phyloP scores from a whole-genome alignment of 2,113 vertebrate species.

The Erinaceus europaeus region DNA sequence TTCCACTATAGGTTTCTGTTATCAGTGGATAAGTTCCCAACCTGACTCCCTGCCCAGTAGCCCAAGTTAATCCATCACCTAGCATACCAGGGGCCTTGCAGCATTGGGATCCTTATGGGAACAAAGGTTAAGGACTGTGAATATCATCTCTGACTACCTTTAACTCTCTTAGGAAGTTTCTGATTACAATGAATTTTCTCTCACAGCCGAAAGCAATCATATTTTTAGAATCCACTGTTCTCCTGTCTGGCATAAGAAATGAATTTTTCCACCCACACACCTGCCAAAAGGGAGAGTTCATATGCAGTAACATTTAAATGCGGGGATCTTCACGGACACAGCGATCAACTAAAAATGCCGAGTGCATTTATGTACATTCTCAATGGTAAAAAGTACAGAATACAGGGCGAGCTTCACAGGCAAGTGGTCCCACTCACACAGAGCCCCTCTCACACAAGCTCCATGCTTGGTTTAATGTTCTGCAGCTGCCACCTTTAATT shows the following conservation, averaged over 20 bases:
- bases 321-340: no score
- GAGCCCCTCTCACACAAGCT: background rate
- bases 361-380: no score
- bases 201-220: background rate
- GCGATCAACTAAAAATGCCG: no score
- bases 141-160: background rate
- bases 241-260: background rate
- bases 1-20: no score
- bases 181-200: background rate
- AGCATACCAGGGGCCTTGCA: no score
- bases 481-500: background rate
- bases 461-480: background rate
- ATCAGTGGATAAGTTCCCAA: no score
- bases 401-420: background rate
- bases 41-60: no score
- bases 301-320: no score
- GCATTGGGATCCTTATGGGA: no score
- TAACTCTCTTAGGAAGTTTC: background rate
- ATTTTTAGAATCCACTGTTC: background rate
- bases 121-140: background rate
- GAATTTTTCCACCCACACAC: background rate
- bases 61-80: no score
- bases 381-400: rapidly evolving
- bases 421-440: background rate
- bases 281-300: background rate